These are phyloP conservation scores for Parnassius smintheus DNA, from an alignment of 2,888 invertebrate species.

Conservation along the genomic window DNA sequence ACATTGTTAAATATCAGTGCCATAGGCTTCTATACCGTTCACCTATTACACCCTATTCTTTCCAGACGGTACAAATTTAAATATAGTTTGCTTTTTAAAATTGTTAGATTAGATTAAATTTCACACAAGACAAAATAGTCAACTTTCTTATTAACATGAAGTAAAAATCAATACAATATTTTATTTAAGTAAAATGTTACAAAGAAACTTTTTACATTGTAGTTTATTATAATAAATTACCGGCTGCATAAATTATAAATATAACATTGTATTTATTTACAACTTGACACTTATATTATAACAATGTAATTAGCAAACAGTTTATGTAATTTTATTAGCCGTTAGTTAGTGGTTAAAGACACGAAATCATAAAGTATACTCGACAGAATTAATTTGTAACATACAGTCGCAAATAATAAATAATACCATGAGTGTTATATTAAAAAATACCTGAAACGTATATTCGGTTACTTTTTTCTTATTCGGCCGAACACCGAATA, in stretches of 20 bases:
- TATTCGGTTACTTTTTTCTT: no score
- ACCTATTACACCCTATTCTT: no score
- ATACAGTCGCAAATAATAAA: constrained; percentile 4
- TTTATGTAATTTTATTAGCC: constrained; percentile 25
- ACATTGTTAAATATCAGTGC: no score
- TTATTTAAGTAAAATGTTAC: not conserved
- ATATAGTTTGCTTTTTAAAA: no score
- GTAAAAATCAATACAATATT: no score
- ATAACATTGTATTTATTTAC: constrained; percentile 9
- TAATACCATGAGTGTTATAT: constrained; percentile 4
- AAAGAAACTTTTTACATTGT: not conserved
- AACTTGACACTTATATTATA: constrained; percentile 20
- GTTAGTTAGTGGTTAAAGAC: constrained; percentile 19
- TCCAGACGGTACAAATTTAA: no score
- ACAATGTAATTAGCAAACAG: constrained; percentile 26
- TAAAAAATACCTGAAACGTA: no score
- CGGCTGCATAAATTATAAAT: constrained; percentile 5
- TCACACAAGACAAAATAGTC: no score
- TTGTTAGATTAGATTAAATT: no score
- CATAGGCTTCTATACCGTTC: no score
- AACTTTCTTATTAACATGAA: no score
- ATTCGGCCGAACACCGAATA: no score
- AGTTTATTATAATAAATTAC: constrained; percentile 1
- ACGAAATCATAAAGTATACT: constrained; percentile 21
- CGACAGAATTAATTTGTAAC: constrained; percentile 22